phyloP scores from a whole-genome alignment of 2,113 vertebrate genomes.

The Mesitornis unicolor region DNA sequence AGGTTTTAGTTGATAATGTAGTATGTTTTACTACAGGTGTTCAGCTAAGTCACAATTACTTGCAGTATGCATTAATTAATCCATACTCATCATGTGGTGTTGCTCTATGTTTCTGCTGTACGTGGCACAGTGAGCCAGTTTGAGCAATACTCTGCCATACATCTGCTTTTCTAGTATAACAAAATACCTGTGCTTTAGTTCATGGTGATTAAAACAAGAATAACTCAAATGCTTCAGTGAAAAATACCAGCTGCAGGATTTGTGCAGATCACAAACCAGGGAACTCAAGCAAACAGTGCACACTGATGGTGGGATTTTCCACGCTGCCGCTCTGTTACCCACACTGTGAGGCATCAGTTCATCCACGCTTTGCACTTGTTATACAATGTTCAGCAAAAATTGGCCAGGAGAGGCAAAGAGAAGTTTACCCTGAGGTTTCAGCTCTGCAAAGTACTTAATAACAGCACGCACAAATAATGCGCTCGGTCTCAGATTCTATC shows the following conservation, averaged over 20 bases:
- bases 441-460: background rate
- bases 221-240: background rate
- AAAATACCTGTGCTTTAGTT: background rate
- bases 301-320: no score
- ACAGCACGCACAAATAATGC: background rate
- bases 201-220: background rate
- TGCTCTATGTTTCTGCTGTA: background rate
- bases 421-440: background rate
- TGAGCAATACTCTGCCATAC: background rate
- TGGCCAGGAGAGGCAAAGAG: background rate
- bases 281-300: background rate
- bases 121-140: accelerated
- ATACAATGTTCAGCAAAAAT: background rate
- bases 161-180: background rate
- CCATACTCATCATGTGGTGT: background rate
- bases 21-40: background rate
- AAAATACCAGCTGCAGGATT: background rate
- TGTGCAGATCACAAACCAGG: background rate
- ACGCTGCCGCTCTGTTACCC: background rate
- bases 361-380: background rate
- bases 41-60: background rate
- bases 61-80: background rate
- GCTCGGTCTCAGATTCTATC: no score
- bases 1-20: background rate
- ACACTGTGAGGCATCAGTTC: background rate